phyloP scores from a whole-genome alignment of 2,113 vertebrate genomes.

The Pachycephala philippinensis region DNA sequence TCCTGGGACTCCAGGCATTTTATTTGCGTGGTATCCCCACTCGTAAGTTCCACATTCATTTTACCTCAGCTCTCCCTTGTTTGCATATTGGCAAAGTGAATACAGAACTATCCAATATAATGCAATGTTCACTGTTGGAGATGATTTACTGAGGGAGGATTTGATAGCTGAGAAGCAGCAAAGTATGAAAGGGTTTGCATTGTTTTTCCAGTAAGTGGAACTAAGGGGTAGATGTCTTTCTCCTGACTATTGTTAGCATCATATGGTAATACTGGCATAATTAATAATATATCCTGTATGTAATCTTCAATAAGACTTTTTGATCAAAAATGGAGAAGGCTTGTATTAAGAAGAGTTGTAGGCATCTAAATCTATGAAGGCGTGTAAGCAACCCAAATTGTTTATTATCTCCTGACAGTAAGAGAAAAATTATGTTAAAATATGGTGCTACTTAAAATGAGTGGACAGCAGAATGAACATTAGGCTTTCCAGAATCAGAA shows the following conservation, averaged over 20 bases:
- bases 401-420: neutral
- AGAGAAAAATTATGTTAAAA: neutral
- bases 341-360: neutral
- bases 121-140: neutral
- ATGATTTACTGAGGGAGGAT: slow-evolving; percentile 4
- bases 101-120: slow-evolving; percentile 38
- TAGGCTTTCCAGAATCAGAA: neutral
- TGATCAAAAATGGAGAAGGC: neutral
- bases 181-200: neutral
- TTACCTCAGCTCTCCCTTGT: slow-evolving; percentile 46
- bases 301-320: neutral
- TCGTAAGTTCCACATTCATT: slow-evolving; percentile 32
- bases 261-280: neutral
- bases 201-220: slow-evolving; percentile 23
- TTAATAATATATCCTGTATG: neutral
- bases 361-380: neutral
- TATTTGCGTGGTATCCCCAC: neutral
- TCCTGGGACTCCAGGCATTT: slow-evolving; percentile 19
- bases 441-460: neutral
- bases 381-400: neutral
- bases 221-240: neutral
- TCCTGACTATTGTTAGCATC: neutral
- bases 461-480: neutral
- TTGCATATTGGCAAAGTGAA: slow-evolving; percentile 54
- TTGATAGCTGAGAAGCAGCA: neutral